A percentile compares a stretch with the other conserved stretches of the same genome.
Evolutionary conservation across 35 echinoderm and acorn worm genomes (phyloP).

Genomic region (Strongylocentrotus purpuratus): DNA sequence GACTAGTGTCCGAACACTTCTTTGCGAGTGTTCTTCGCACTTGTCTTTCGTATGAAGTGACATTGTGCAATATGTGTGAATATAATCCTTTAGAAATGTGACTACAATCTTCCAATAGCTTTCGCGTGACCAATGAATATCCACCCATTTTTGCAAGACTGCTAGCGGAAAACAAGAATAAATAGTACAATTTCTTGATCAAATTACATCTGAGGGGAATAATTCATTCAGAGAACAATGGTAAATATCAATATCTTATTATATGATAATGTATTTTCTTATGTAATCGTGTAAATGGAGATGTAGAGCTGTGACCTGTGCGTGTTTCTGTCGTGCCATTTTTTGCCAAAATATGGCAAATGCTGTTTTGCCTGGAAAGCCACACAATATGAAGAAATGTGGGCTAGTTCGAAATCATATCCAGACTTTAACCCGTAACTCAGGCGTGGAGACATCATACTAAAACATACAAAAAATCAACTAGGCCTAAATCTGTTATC

Average conservation of each 20-base stretch:
- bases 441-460: too few relatives aligned
- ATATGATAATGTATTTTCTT: too few relatives aligned
- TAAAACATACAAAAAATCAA: too few relatives aligned
- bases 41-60: not conserved
- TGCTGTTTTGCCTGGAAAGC: too few relatives aligned
- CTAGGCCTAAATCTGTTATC: too few relatives aligned
- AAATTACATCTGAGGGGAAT: not conserved
- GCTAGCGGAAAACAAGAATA: not conserved
- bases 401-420: too few relatives aligned
- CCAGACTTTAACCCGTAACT: too few relatives aligned
- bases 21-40: not conserved
- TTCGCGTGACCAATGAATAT: conserved; percentile 33
- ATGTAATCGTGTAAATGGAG: too few relatives aligned
- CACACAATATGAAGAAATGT: too few relatives aligned
- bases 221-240: not conserved
- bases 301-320: too few relatives aligned
- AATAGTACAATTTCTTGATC: not conserved
- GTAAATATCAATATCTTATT: not conserved
- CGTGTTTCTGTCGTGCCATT: too few relatives aligned
- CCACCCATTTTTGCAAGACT: conserved; percentile 26
- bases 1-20: not conserved
- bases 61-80: not conserved
- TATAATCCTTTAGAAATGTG: not conserved
- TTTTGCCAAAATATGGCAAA: too few relatives aligned
- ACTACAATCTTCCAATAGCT: not conserved